Base-by-base conservation (phyloP, 2,113 vertebrate species). In the Cyprinodon brontotheroides region DNA sequence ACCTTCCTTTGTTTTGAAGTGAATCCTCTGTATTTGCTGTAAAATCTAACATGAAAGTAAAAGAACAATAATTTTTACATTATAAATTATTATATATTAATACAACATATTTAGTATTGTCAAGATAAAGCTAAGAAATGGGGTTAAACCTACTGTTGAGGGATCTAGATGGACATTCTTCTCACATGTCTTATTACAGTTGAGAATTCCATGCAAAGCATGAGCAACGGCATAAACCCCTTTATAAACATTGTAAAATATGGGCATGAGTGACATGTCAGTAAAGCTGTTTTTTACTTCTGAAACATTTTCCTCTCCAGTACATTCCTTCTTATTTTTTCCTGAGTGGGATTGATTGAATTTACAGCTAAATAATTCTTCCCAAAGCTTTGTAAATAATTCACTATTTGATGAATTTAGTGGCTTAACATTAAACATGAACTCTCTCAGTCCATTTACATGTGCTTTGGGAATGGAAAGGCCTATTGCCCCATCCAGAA, bases 401-500 rank as follows among this genome's bases (percentile, higher is more conserved):
- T 22, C 41, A 47, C 13, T 22, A 14, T 66, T 47, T 45, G 64
- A 36, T 47, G 64, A 66, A 66, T 47, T 47, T 4, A 66, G 64
- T 6, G 64, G 64, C 41, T 66, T 66, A 0, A 66, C 6, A 3
- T 66, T 40, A 22, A 66, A 29, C 64, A 66, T 66, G 22, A 66
- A 66, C n/a, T 66, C 64, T 66, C 13, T 47, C 8, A 66, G n/a
- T 3, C 64, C 64, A 66, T 41, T 66, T 10, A 66, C 41, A 8
- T 66, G 22, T n/a, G 64, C 64, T 47, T 66, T 66, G 86, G 89
- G 88, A 22, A 94, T 93, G 0, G 92, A 82, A 15, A 94, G 84
- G 1, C 94, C 94, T 71, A 94, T 84, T 0, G 94, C 88, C 14
- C 94, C 94, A 43, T 88, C 78, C 64, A 94, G 68, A 65, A 93